These are phyloP conservation scores for Pipistrellus pipistrellus DNA, from an alignment of 2,797 vertebrate genomes.

Conservation along the genomic window DNA sequence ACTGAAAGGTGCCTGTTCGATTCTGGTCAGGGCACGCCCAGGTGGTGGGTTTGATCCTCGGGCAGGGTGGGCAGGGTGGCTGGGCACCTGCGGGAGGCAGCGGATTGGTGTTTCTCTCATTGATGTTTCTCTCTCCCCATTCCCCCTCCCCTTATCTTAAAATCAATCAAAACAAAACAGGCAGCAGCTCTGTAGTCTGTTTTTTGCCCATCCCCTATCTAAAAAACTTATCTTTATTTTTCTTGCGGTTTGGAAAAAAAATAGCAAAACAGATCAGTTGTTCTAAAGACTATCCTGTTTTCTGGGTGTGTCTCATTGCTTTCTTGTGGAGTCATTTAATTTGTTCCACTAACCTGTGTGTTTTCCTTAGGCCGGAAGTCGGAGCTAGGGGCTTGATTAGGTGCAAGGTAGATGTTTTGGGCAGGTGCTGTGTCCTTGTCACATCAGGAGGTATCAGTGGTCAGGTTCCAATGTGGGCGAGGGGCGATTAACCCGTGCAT, in stretches of 20 bases:
- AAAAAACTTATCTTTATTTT: neutral
- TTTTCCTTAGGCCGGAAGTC: neutral
- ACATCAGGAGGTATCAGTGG: neutral
- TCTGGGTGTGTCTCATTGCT: slow-evolving; percentile 34
- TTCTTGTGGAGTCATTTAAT: neutral
- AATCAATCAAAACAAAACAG: neutral
- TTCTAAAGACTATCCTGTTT: slow-evolving; percentile 19
- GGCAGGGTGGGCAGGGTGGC: neutral
- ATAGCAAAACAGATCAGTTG: neutral
- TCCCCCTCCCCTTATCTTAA: neutral
- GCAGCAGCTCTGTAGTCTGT: neutral
- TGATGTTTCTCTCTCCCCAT: neutral
- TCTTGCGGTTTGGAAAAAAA: neutral
- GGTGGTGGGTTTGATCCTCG: neutral
- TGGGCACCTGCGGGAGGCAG: neutral
- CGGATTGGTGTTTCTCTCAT: neutral
- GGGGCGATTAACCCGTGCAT: neutral
- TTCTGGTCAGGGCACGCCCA: neutral
- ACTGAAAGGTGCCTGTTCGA: neutral
- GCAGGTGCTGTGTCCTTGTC: neutral
- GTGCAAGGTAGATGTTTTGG: slow-evolving; percentile 13
- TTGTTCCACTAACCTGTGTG: neutral
- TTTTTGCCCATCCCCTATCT: neutral
- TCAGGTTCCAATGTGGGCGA: neutral
- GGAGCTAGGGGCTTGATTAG: neutral